Evolutionary conservation across 2,888 invertebrate genomes (phyloP).

Genomic region (Alviniconcha strummeri): DNA sequence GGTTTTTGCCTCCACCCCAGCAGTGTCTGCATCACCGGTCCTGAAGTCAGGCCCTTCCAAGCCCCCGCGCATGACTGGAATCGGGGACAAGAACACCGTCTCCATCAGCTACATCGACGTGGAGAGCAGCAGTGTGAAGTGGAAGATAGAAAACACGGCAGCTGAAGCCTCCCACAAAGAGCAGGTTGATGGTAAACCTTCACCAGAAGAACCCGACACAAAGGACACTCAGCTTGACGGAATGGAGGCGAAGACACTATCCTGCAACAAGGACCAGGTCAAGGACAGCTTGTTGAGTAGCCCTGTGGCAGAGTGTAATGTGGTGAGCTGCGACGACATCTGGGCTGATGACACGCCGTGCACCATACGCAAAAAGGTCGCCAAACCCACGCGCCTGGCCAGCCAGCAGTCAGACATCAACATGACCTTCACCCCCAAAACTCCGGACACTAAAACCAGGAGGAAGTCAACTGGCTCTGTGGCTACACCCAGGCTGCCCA

Average conservation of each 20-base stretch:
- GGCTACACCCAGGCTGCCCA: too few species aligned
- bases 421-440: background rate
- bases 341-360: conserved; percentile 18
- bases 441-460: background rate
- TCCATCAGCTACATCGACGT: conserved; percentile 23
- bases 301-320: too few species aligned
- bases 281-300: too few species aligned
- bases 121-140: background rate
- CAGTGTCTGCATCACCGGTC: background rate
- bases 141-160: background rate
- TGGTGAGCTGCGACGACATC: conserved; percentile 15
- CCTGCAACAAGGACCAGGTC: too few species aligned
- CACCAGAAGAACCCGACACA: background rate
- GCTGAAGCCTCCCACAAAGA: background rate
- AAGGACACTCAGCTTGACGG: too few species aligned
- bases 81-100: conserved; percentile 6
- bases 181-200: background rate
- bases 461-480: conserved; percentile 19
- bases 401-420: background rate
- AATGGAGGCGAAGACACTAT: too few species aligned
- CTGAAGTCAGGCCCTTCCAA: conserved; percentile 18
- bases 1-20: conserved; percentile 28
- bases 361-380: conserved; percentile 17
- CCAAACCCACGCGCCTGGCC: conserved; percentile 8
- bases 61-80: conserved; percentile 16